These are phyloP conservation scores for Crocallis elinguaria DNA, from an alignment of 2,888 invertebrate species.

Conservation along the genomic window DNA sequence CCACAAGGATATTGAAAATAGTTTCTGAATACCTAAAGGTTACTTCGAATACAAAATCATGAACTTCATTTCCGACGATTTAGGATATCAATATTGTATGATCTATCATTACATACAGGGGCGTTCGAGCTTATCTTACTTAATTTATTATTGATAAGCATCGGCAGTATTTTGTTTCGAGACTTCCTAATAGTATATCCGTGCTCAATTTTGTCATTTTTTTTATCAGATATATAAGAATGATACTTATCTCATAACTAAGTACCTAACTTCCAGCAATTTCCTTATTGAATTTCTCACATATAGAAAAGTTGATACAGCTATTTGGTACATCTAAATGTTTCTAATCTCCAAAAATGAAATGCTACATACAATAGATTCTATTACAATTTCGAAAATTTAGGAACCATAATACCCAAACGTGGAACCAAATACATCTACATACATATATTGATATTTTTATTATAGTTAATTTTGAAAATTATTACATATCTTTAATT, in stretches of 20 bases:
- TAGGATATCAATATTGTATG: conserved; percentile 36
- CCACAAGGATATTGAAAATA: conserved; percentile 83
- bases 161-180: conserved; percentile 78
- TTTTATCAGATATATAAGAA: conserved; percentile 70
- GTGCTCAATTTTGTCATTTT: conserved; percentile 76
- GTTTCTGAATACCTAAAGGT: conserved; percentile 40
- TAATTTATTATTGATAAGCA: conserved; percentile 67
- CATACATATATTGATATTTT: conserved; percentile 69
- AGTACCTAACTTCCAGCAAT: conserved; percentile 77
- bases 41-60: conserved; percentile 71
- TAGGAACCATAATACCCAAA: conserved; percentile 86
- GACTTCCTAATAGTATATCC: conserved; percentile 80
- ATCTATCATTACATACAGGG: conserved; percentile 39
- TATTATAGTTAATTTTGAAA: conserved; percentile 81
- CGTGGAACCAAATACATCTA: conserved; percentile 80
- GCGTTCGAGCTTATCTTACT: conserved; percentile 65
- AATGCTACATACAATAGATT: conserved; percentile 83
- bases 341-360: conserved; percentile 80
- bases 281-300: conserved; percentile 74
- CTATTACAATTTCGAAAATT: conserved; percentile 85
- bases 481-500: conserved; percentile 76
- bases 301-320: conserved; percentile 84
- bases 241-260: conserved; percentile 78
- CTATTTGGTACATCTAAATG: conserved; percentile 84
- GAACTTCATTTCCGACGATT: conserved; percentile 32